Base-by-base conservation (phyloP, 2,113 vertebrate species). In the Mormyrus lacerda region DNA sequence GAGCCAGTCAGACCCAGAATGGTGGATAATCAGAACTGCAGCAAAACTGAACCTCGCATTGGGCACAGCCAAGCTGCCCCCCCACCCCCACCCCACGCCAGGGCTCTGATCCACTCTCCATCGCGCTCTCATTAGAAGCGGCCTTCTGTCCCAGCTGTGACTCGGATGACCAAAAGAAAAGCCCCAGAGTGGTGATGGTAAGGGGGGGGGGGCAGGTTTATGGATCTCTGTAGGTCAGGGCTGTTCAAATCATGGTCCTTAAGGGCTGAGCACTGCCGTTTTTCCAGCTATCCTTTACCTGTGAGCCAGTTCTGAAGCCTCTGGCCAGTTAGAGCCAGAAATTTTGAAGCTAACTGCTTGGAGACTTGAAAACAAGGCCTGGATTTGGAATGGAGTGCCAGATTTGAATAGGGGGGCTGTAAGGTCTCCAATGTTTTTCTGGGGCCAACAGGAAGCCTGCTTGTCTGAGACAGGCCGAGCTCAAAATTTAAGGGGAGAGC, bases 101-200 rank as follows among this genome's bases (percentile, higher is more conserved):
- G 61, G 89, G n/a, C 79, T 51, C 17, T n/a, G 65, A 27, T n/a
- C 73, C 9, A 17, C 83, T 61, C 10, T 24, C 48, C 82, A 31
- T 6, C 15, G 42, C 45, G 48, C 19, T 83, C 82, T 88, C 88
- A 88, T 89, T 89, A 82, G 61, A 89, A 50, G 27, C 3, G 24
- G 85, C 87, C 82, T 58, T 69, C 79, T 84, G 31, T 87, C 69
- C 76, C 65, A 48, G 39, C 55, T 31, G 85, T 42, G 35, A 35
- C 53, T 84, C 65, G 58, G 82, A 88, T 51, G 35, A 69, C 50
- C 87, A 47, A 79, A 47, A 85, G 21, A 47, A 82, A 27, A 83
- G 55, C 53, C 50, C 55, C 15, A 15, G 31, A 65, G 87, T 5
- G 2, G 5, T 53, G 87, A 50, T 42, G 10, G 51, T 50, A 42